phyloP scores from a whole-genome alignment of 2,113 vertebrate genomes.

The Nyctereutes procyonoides region DNA sequence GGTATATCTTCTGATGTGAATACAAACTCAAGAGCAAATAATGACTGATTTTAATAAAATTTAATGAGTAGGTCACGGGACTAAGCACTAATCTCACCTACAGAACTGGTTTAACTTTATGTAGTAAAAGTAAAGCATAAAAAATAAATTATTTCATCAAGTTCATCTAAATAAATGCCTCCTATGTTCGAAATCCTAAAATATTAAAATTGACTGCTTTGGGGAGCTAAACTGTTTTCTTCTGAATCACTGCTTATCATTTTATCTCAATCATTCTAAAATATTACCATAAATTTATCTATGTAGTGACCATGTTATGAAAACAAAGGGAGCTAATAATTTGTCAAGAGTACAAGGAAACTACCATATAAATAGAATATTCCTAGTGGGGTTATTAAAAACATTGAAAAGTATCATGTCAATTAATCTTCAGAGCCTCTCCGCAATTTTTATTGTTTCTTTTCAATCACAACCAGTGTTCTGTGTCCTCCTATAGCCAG shows the following conservation, averaged over 20 bases:
- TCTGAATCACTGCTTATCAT: background rate
- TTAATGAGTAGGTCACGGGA: background rate
- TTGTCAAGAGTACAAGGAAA: slow-evolving; percentile 26
- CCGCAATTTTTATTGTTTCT: background rate
- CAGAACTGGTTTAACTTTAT: background rate
- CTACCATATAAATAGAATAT: background rate
- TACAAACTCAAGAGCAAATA: slow-evolving; percentile 14
- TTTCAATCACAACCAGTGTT: background rate
- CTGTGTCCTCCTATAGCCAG: background rate
- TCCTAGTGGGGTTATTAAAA: background rate
- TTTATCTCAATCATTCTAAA: slow-evolving; percentile 32
- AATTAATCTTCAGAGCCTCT: background rate
- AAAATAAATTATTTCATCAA: slow-evolving; percentile 52
- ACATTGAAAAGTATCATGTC: background rate
- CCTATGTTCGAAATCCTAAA: slow-evolving; percentile 21
- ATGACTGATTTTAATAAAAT: slow-evolving; percentile 7
- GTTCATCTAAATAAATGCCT: slow-evolving; percentile 35
- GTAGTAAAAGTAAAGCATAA: background rate
- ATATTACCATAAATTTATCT: background rate
- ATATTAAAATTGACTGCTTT: background rate
- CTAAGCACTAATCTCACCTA: background rate
- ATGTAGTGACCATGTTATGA: background rate
- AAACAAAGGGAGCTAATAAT: slow-evolving; percentile 40
- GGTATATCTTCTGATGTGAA: background rate
- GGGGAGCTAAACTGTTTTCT: slow-evolving; percentile 9